Conservation (phyloP, 2,888 invertebrate species). For the Drosophila histrio region DNA sequence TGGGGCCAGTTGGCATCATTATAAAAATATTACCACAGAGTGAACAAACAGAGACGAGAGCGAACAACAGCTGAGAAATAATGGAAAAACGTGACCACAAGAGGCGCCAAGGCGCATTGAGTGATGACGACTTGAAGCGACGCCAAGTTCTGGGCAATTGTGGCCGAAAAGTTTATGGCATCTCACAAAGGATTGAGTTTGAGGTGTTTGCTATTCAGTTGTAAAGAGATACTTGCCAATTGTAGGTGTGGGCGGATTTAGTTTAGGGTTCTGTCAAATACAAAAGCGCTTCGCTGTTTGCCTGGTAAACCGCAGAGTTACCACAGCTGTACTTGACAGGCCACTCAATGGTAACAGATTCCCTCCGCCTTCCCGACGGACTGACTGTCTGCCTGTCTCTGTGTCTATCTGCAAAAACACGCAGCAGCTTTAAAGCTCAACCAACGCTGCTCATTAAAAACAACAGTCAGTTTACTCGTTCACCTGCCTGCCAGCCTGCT, state of each 20-base stretch:
- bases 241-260: not conserved
- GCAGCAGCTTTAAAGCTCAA: constrained; percentile 55
- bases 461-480: constrained; percentile 60
- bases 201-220: constrained; percentile 40
- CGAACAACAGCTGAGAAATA: constrained; percentile 44
- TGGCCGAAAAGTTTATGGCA: constrained; percentile 37
- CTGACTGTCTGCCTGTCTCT: not conserved
- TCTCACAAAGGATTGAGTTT: constrained; percentile 34
- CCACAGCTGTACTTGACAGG: constrained; percentile 64
- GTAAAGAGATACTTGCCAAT: constrained; percentile 1
- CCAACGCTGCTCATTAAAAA: constrained; percentile 62
- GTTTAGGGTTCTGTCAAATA: constrained; percentile 34
- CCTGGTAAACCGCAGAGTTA: constrained; percentile 48
- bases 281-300: constrained; percentile 48
- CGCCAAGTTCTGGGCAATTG: constrained; percentile 53
- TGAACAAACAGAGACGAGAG: constrained; percentile 23
- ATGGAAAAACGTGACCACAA: constrained; percentile 74
- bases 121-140: constrained; percentile 50
- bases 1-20: constrained; percentile 59
- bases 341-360: constrained; percentile 31
- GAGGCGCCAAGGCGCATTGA: constrained; percentile 56
- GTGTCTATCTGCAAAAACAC: constrained; percentile 25
- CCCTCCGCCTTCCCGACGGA: not conserved
- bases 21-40: constrained; percentile 68
- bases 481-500: constrained; percentile 46